Evolutionary conservation across 2,113 vertebrate genomes (phyloP), one percentile per base, ranked within the genome.

Genomic region (Gallinago jamesoni): DNA sequence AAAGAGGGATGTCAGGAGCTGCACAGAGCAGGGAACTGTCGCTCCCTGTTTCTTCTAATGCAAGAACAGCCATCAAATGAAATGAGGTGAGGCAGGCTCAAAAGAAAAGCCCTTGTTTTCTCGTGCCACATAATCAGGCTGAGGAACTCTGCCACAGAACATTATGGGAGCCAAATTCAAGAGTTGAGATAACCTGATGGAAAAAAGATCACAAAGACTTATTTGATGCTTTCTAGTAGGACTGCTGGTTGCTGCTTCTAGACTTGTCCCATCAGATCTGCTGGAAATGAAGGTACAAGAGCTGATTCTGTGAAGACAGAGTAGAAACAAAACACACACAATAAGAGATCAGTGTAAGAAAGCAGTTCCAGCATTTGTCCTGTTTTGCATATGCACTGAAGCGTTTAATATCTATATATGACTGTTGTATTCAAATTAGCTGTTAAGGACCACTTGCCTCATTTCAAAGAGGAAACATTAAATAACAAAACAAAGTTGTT

Each of bases 81-180:
- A 41, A 12, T 1, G 12, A 33, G 84, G 30, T 63, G 53, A 37
- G 24, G 24, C 3, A 3, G 23, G 48, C 81, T 75, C 17, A 6
- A 25, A 60, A 59, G 11, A 20, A 59, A 73, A 53, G 53, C 33
- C 31, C 33, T 37, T 9, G 13, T 35, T 64, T 59, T 22, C 33
- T 79, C 39, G 3, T 14, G 7, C 39, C 39, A 4, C 0, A 0
- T 10, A 37, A 20, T 6, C 23, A 31, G 67, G 57, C 41, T 45
- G 67, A 41, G 47, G 30, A 75, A 10, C 22, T 63, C 39, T 67
- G 48, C 81, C 68, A 41, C 62, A 25, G n/a, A 59, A 27, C 6
- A 0, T 19, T 23, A 20, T 1, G 2, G 64, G 55, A 84, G 53
- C n/a, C 68, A 48, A 50, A 45, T 22, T 6, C 7, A 11, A 53